Conservation (phyloP, 2,113 vertebrate genomes). For the Planiliza haematocheilus region DNA sequence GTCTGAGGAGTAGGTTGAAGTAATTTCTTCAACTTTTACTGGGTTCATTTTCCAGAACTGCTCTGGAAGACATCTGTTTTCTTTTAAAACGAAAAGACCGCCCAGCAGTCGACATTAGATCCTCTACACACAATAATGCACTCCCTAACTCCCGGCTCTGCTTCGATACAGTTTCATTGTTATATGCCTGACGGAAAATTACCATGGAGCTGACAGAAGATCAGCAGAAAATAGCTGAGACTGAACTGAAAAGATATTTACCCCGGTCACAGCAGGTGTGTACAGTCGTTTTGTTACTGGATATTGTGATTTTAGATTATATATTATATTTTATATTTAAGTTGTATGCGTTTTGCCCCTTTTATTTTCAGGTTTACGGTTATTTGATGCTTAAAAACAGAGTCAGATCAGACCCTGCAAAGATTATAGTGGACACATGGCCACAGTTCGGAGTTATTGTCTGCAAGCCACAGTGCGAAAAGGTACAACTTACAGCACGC, state of each 20-base stretch:
- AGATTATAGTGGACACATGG: slow-evolving; percentile 74
- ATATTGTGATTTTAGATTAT: no score
- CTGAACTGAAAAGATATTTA: slow-evolving; percentile 43
- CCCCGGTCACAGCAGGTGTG: slow-evolving; percentile 69
- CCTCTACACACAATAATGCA: not conserved
- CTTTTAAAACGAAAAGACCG: not conserved
- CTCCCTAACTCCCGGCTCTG: accelerated
- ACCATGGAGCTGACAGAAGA: slow-evolving; percentile 64
- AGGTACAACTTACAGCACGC: slow-evolving; percentile 36
- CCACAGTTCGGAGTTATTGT: slow-evolving; percentile 73
- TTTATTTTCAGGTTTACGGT: slow-evolving; percentile 66
- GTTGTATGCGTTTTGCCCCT: no score
- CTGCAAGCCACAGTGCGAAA: slow-evolving; percentile 33
- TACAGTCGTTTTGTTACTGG: not conserved
- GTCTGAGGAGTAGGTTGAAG: no score
- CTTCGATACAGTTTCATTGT: not conserved
- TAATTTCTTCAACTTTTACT: no score
- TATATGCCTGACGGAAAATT: no score
- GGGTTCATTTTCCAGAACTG: no score
- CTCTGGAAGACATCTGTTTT: no score
- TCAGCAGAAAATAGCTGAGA: slow-evolving; percentile 57
- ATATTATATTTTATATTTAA: no score
- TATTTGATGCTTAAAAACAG: slow-evolving; percentile 48
- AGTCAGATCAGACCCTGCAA: slow-evolving; percentile 38
- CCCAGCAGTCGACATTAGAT: not conserved